phyloP scores from a whole-genome alignment of 1,140 invertebrate genomes.

The Neodiprion pinetum region DNA sequence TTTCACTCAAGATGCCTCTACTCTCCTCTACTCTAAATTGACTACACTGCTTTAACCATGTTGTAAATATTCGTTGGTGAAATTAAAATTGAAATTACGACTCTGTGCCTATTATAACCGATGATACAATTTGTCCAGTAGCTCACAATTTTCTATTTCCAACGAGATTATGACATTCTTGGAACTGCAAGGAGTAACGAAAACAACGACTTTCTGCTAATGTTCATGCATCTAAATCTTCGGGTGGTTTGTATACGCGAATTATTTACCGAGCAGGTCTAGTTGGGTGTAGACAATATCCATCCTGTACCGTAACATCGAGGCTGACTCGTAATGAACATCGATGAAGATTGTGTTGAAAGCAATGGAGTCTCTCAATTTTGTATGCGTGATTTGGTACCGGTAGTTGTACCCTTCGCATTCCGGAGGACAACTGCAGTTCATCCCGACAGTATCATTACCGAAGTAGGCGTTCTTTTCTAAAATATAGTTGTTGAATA shows the following conservation, averaged over 20 bases:
- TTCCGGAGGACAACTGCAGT: constrained; percentile 37
- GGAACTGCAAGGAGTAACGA: no score
- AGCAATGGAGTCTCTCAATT: constrained; percentile 1
- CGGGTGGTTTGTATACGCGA: no score
- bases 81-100: no score
- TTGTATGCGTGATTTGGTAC: constrained; percentile 27
- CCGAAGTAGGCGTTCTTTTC: constrained; percentile 24
- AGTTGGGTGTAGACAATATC: constrained; percentile 39
- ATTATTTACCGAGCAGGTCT: constrained; percentile 37
- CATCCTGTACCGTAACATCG: constrained; percentile 35
- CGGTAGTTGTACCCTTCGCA: constrained; percentile 38
- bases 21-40: no score
- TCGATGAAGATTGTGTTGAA: constrained; percentile 27
- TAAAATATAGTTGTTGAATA: constrained; percentile 36
- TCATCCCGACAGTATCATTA: constrained; percentile 27
- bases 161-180: no score
- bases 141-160: no score
- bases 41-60: no score
- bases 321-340: constrained; percentile 31
- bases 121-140: no score
- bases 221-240: no score
- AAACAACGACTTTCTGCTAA: no score
- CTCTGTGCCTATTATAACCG: no score
- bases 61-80: no score
- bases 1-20: neutral